Percentiles rank a stretch among this genome's conserved stretches.
phyloP scores from a whole-genome alignment of 2,888 invertebrate species.

The Apamea epomidion region DNA sequence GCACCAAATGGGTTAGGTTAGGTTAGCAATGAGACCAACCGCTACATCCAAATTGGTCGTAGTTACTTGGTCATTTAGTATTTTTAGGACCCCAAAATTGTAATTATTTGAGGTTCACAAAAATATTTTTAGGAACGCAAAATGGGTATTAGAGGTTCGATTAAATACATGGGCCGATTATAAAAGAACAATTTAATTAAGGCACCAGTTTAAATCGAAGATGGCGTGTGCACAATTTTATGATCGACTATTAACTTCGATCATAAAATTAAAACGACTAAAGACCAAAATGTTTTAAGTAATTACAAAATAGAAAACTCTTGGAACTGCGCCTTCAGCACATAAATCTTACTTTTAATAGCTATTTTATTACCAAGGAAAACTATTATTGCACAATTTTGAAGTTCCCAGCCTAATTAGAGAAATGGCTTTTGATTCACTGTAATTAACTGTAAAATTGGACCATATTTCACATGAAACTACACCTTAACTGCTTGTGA shows the following conservation, averaged over 20 bases:
- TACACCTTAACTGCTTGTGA: slow-evolving; percentile 10
- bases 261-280: slow-evolving; percentile 47
- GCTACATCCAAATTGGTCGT: no score
- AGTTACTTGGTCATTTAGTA: no score
- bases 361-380: slow-evolving; percentile 79
- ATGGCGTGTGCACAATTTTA: slow-evolving; percentile 39
- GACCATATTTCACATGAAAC: slow-evolving; percentile 5
- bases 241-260: slow-evolving; percentile 18
- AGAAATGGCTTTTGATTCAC: slow-evolving; percentile 77
- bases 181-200: slow-evolving; percentile 3
- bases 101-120: no score
- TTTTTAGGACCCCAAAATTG: no score
- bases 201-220: background rate
- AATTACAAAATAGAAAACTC: slow-evolving; percentile 57
- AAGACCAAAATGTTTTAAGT: slow-evolving; percentile 42
- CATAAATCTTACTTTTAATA: slow-evolving; percentile 77
- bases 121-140: background rate
- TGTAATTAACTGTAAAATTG: slow-evolving; percentile 49
- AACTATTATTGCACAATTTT: slow-evolving; percentile 81
- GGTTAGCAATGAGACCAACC: no score
- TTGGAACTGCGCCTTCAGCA: slow-evolving; percentile 46
- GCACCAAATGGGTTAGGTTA: no score
- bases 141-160: background rate
- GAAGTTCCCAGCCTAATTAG: slow-evolving; percentile 78
- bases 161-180: background rate